Base-by-base conservation (phyloP, 2,888 invertebrate genomes). In the Lepidochitona cinerea region DNA sequence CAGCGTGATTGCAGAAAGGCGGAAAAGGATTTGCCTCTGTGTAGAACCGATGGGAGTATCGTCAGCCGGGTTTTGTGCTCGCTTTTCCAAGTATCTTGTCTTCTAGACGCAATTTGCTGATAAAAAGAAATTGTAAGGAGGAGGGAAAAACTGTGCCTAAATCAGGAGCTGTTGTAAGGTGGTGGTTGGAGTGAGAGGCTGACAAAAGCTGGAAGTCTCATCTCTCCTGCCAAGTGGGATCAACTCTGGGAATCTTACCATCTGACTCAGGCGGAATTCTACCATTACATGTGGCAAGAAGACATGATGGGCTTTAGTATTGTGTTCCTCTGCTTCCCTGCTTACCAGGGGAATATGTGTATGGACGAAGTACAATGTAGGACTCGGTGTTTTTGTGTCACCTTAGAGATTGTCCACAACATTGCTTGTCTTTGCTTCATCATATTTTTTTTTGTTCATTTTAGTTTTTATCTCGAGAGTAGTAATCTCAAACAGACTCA, bases 31-130 rank as follows among this genome's bases (percentile, higher is more conserved):
- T n/a, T 7, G 49, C 59, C 59, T 29, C 29, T 23, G 59, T 12
- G 12, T 23, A 26, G 59, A 59, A 23, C 26, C 32, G 59, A 32
- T 59, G 59, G 29, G 59, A 59, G 59, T 59, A 29, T 23, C 32
- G 59, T 29, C 59, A 59, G 59, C 59, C 12, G 59, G 23, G 59
- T 59, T 59, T 59, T 59, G 49, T 49, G 23, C 49, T n/a, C 49
- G 49, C n/a, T 59, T 59, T 26, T 59, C 32, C 23, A 59, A 59
- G 59, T 59, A 32, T 59, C 59, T 59, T 59, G 59, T 59, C 59
- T 26, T 12, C 59, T 59, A 32, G 29, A 59, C 29, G 32, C 59
- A 59, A 29, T 59, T 59, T 29, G 59, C 29, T 14, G 59, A 59
- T 59, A 59, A 59, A 59, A 59, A 29, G 59, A 29, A 18, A 59